Conservation (phyloP, 2,797 vertebrate species). For the Ptychobarbus kaznakovi region DNA sequence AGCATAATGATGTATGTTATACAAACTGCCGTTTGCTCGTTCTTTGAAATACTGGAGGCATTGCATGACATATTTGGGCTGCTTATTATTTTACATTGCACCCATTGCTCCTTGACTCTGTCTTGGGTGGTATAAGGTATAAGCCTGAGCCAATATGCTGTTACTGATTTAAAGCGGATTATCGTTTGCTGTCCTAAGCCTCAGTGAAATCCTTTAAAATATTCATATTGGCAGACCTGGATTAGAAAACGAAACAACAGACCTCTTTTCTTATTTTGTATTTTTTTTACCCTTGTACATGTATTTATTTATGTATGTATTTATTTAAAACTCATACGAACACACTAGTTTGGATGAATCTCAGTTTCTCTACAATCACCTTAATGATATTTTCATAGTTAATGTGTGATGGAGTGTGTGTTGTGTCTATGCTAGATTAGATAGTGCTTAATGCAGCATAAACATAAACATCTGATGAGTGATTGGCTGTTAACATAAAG, state of each 20-base stretch:
- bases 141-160: constrained; percentile 74
- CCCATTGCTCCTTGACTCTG: constrained; percentile 68
- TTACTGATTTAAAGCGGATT: constrained; percentile 80
- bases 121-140: constrained; percentile 69
- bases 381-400: constrained; percentile 23
- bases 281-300: constrained; percentile 48
- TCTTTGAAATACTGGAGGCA: constrained; percentile 45
- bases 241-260: constrained; percentile 74
- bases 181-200: constrained; percentile 75
- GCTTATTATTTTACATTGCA: constrained; percentile 65
- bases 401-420: constrained; percentile 36
- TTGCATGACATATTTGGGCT: constrained; percentile 55
- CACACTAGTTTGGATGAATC: background rate
- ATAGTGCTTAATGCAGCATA: constrained; percentile 49
- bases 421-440: constrained; percentile 47
- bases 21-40: constrained; percentile 33
- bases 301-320: background rate
- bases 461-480: constrained; percentile 54
- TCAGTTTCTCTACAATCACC: background rate
- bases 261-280: constrained; percentile 39
- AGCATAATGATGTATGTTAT: constrained; percentile 36
- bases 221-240: constrained; percentile 72
- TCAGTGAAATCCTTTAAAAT: constrained; percentile 76
- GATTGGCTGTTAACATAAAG: constrained; percentile 50
- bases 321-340: background rate